Evolutionary conservation across 2,888 invertebrate species (phyloP), one percentile per base, ranked within the genome.

Genomic region (Euzophera pinguis): DNA sequence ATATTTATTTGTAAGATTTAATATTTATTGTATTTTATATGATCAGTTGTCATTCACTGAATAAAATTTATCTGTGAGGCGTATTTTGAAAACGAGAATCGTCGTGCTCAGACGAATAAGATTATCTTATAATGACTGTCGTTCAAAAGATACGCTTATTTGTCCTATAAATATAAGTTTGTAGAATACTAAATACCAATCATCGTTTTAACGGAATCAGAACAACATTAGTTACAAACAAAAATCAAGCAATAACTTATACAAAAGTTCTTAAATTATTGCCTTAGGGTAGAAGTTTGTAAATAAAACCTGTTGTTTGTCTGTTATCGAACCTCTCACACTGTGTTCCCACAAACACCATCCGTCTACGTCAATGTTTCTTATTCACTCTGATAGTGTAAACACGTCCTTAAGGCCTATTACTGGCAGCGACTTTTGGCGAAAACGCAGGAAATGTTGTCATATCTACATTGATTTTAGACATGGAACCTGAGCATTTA

Each of bases 341-440:
- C 34, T 22, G 22, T 43, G 22, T 43, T 35, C 17, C 7, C 43
- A 59, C 76, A 78, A 79, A 80, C 78, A 79, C 65, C 67, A 80
- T 80, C 78, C 64, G 71, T 80, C 80, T 79, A 76, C 61, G 80
- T 78, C 79, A 56, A 22, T 58, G 63, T 61, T 71, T 67, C 64
- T 57, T 69, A 73, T 78, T 79, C 75, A 78, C 73, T 78, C 62
- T 59, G 63, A 61, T 63, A 66, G 69, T 71, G 74, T 73, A 76
- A 76, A 78, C 77, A 78, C 47, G 56, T 62, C 65, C 65, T 71
- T 65, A 66, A 61, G 58, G 64, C 64, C 67, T 71, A 71, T 73
- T 71, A 65, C 67, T 52, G 52, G 38, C 14, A n/a, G 42, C 16
- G n/a, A 32, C 43, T 43, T 51, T 43, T 51, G 29, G 14, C 16